Percentiles rank a stretch among this genome's conserved stretches.
Evolutionary conservation across 2,888 invertebrate species (phyloP).

Genomic region (Rhabditoides inermis): DNA sequence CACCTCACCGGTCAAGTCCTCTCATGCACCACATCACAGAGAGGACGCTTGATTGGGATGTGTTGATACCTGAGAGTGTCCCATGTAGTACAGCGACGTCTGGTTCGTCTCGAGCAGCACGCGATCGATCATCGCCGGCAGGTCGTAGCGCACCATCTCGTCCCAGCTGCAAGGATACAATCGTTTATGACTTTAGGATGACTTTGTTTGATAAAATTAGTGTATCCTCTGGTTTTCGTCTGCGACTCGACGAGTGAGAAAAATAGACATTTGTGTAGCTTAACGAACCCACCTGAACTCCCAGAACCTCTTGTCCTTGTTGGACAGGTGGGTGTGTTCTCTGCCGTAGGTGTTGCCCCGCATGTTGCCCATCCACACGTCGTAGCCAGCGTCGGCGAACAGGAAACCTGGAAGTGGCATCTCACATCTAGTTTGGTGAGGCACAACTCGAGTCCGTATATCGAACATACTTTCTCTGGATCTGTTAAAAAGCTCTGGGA

Average conservation of each 20-base stretch:
- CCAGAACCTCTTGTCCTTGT: conserved; percentile 66
- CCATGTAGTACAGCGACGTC: conserved; percentile 8
- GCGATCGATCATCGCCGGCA: conserved; percentile 8
- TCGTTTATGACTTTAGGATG: no score
- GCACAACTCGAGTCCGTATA: no score
- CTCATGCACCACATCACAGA: no score
- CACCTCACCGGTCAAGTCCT: not conserved
- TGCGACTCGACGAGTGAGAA: no score
- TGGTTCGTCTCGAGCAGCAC: conserved; percentile 4
- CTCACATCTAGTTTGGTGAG: no score
- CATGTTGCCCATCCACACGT: conserved; percentile 73
- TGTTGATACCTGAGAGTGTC: conserved; percentile 11
- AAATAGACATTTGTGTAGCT: no score
- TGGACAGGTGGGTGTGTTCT: conserved; percentile 61
- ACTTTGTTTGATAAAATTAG: no score
- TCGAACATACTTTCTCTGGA: no score
- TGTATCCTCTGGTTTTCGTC: no score
- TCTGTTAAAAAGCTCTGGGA: no score
- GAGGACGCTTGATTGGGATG: not conserved
- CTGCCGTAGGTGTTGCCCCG: conserved; percentile 72
- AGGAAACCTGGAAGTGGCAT: conserved; percentile 52
- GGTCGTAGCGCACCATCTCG: conserved; percentile 9
- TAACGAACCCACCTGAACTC: conserved; percentile 63
- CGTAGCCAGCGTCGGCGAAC: conserved; percentile 60
- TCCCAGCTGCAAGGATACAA: conserved; percentile 10